Evolutionary conservation across 2,888 invertebrate species (phyloP).

Genomic region (Clepsis dumicolana): DNA sequence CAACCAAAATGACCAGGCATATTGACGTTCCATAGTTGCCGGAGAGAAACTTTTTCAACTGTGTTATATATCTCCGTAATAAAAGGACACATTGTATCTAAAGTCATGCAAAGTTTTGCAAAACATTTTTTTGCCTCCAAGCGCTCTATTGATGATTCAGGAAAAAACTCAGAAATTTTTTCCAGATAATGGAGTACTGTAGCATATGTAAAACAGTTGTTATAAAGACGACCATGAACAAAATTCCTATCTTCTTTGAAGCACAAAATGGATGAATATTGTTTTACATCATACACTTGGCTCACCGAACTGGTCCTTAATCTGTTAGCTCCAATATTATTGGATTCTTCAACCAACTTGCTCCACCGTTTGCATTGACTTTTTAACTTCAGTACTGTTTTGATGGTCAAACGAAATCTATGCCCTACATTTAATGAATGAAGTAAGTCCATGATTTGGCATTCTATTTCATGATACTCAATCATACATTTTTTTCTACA

Average conservation of each 20-base stretch:
- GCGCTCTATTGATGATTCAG: constrained; percentile 40
- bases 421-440: constrained; percentile 1
- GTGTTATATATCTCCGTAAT: constrained; percentile 2
- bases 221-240: constrained; percentile 48
- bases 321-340: constrained; percentile 43
- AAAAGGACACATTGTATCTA: constrained; percentile 17
- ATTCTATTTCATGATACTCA: constrained; percentile 46
- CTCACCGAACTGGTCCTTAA: constrained; percentile 44
- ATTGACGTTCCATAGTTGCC: not conserved
- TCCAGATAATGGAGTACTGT: constrained; percentile 47
- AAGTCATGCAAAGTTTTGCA: constrained; percentile 48
- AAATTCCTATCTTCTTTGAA: constrained; percentile 47
- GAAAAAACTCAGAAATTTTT: constrained; percentile 46
- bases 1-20: constrained; percentile 24
- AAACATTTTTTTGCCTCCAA: constrained; percentile 46
- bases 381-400: constrained; percentile 50
- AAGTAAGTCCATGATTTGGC: constrained; percentile 42
- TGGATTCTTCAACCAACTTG: constrained; percentile 48
- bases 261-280: constrained; percentile 48
- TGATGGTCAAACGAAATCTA: constrained; percentile 42
- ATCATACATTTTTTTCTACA: constrained; percentile 42
- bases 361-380: constrained; percentile 47
- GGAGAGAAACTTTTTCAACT: not conserved
- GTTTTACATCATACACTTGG: constrained; percentile 48
- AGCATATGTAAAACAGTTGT: constrained; percentile 47